These are phyloP conservation scores for Drosophila pallidifrons DNA, from an alignment of 1,140 invertebrate species.

Conservation along the genomic window DNA sequence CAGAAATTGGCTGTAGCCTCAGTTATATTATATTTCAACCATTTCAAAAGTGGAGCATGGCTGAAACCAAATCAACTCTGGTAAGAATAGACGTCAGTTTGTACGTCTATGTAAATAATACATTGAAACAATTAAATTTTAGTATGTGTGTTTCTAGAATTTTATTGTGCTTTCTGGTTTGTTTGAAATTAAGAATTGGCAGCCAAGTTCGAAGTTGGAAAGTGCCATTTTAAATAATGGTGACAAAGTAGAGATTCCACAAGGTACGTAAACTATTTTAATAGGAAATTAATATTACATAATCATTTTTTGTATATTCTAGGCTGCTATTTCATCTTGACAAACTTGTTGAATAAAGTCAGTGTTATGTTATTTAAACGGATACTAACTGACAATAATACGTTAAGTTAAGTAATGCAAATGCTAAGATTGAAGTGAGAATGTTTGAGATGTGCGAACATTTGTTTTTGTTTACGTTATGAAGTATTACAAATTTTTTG, in stretches of 20 bases:
- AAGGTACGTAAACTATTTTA: slow-evolving; percentile 35
- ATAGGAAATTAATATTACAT: too few relatives aligned
- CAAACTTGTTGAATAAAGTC: slow-evolving; percentile 43
- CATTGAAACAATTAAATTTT: not conserved
- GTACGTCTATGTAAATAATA: not conserved
- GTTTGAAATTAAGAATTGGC: slow-evolving; percentile 34
- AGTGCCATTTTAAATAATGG: slow-evolving; percentile 39
- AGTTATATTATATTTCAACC: slow-evolving; percentile 23
- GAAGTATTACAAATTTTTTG: too few relatives aligned
- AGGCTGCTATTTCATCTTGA: slow-evolving; percentile 52
- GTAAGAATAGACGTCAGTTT: slow-evolving; percentile 24
- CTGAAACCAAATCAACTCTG: slow-evolving; percentile 42
- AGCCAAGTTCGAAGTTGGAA: not conserved
- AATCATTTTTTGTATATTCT: slow-evolving; percentile 3
- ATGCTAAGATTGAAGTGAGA: too few relatives aligned
- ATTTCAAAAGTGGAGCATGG: slow-evolving; percentile 40
- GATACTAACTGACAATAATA: too few relatives aligned
- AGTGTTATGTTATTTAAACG: slow-evolving; percentile 51
- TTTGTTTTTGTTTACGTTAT: too few relatives aligned
- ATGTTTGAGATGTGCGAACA: too few relatives aligned
- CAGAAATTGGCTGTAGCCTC: not conserved
- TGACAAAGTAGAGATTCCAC: slow-evolving; percentile 65
- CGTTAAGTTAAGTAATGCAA: too few relatives aligned
- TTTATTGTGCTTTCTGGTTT: slow-evolving; percentile 58
- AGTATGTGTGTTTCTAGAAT: slow-evolving; percentile 32